Evolutionary conservation across 2,113 vertebrate species (phyloP).

Genomic region (Myrmecophaga tridactyla): DNA sequence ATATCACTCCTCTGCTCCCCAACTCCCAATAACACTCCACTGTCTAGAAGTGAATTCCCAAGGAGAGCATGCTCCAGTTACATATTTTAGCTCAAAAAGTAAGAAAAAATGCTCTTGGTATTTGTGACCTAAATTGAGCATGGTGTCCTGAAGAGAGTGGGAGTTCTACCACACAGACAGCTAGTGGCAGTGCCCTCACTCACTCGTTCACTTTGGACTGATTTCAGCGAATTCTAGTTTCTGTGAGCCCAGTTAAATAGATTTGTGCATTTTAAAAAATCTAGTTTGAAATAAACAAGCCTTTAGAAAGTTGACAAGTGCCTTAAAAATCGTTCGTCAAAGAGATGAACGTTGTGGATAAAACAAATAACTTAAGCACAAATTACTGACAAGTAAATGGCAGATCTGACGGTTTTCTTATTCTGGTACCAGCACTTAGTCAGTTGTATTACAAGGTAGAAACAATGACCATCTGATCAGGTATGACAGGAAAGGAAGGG

Average conservation of each 20-base stretch:
- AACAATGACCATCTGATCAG: constrained; percentile 1
- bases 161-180: neutral
- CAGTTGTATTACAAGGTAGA: neutral
- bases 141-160: too few relatives aligned
- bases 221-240: neutral
- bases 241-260: neutral
- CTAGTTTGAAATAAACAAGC: neutral
- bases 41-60: neutral
- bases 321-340: constrained; percentile 33
- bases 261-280: neutral
- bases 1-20: neutral
- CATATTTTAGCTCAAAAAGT: neutral
- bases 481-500: neutral
- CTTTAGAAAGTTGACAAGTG: constrained; percentile 3
- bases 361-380: too few relatives aligned
- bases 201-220: neutral
- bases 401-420: neutral
- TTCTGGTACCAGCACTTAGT: neutral
- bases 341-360: neutral
- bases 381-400: constrained; percentile 34
- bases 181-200: neutral
- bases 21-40: neutral
- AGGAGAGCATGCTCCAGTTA: neutral
- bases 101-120: neutral
- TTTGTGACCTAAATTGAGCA: neutral